Evolutionary conservation across 2,113 vertebrate genomes (phyloP).

Genomic region (Enhydra lutris): DNA sequence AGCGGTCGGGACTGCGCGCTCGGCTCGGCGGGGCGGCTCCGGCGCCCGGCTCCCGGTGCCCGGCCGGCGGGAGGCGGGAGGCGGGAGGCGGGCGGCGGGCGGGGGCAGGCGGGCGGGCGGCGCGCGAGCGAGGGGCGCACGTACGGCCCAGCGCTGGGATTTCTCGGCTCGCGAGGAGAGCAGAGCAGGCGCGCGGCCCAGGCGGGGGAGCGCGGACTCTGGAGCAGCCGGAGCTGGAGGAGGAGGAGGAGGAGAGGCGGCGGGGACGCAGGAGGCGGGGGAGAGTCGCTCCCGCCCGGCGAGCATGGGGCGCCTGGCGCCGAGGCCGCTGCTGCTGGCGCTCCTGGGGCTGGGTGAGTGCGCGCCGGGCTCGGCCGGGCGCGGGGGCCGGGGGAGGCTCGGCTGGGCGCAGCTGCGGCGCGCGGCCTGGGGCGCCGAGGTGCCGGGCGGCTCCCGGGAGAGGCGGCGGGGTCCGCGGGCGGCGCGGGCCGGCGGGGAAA

Average conservation of each 20-base stretch:
- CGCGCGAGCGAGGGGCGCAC: conserved; percentile 47
- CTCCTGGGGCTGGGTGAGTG: conserved; percentile 76
- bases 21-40: conserved; percentile 14
- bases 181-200: conserved; percentile 73
- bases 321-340: conserved; percentile 69
- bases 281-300: conserved; percentile 42
- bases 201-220: conserved; percentile 69
- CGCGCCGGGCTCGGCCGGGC: background rate
- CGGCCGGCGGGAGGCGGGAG: background rate
- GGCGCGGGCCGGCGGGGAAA: background rate
- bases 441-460: conserved; percentile 35
- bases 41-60: conserved; percentile 35
- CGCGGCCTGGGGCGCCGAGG: conserved; percentile 67
- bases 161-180: conserved; percentile 50
- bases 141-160: conserved; percentile 58
- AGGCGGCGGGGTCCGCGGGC: background rate
- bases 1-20: conserved; percentile 49
- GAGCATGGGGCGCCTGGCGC: conserved; percentile 78
- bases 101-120: background rate
- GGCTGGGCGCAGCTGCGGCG: background rate
- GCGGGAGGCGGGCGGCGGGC: conserved; percentile 49
- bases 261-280: conserved; percentile 53
- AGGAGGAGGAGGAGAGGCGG: conserved; percentile 65
- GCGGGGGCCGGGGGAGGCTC: background rate
- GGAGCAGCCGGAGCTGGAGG: conserved; percentile 75